Evolutionary conservation across 2,113 vertebrate species (phyloP).

Genomic region (Vombatus ursinus): DNA sequence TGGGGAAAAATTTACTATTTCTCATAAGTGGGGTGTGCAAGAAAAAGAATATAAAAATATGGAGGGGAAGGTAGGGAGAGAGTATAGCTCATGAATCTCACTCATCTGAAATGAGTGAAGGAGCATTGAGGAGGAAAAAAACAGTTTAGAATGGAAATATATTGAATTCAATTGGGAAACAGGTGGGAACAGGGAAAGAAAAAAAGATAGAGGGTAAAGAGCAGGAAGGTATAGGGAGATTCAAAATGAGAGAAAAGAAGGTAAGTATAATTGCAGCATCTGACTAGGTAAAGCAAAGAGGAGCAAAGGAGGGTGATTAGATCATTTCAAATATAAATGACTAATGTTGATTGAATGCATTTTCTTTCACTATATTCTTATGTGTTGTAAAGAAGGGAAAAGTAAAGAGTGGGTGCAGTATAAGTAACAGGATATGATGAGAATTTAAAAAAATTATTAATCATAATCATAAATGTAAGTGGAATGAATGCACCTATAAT

Average conservation of each 20-base stretch:
- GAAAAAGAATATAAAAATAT: neutral
- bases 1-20: neutral
- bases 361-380: neutral
- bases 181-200: neutral
- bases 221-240: neutral
- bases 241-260: neutral
- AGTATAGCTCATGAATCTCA: neutral
- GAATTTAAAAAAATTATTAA: neutral
- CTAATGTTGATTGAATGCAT: neutral
- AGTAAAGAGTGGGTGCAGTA: neutral
- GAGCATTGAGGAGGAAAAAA: neutral
- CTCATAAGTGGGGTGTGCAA: neutral
- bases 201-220: neutral
- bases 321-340: neutral
- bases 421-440: too few species aligned
- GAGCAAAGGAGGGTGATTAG: neutral
- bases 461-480: neutral
- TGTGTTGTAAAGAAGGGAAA: neutral
- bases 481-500: neutral
- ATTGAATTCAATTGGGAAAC: neutral
- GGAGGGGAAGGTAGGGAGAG: neutral
- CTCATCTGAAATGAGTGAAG: neutral
- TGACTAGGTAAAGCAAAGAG: neutral
- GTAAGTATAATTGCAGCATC: neutral
- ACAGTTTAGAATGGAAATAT: neutral